Base-by-base conservation (phyloP, 2,797 vertebrate genomes). In the Ficedula albicollis region DNA sequence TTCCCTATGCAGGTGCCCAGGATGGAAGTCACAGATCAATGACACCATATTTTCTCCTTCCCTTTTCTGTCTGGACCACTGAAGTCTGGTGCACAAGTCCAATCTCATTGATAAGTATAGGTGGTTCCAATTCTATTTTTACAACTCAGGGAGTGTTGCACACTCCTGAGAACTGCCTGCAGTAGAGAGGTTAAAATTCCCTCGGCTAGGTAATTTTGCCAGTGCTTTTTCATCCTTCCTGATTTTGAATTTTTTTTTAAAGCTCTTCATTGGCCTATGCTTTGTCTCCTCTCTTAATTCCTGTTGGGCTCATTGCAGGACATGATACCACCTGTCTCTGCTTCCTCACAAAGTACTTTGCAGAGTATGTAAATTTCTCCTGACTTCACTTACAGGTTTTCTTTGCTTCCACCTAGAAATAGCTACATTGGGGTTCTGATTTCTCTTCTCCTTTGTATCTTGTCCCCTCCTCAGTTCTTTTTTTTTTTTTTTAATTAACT, bases 201-300 rank as follows among this genome's bases (percentile, higher is more conserved):
- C 25, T 36, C 20, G 29, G 26, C 7, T 14, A 13, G 15, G 3
- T 29, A 59, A 51, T 59, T 81, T 66, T 62, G 30, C 29, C 44
- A 46, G 38, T 22, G 49, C 12, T 56, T 73, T 46, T 73, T 32
- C 39, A 54, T 21, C 7, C 2, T 75, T 63, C 15, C 32, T 43
- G 13, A 6, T 51, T 81, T 22, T 43, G n/a, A 51, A 4, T 0
- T 26, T 43, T 34, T 51, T 85, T 84, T 70, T 27, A 34, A 75
- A 70, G 11, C 4, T 75, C 22, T 74, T 77, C 0, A 0, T 25
- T 44, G 10, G 12, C n/a, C 8, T 22, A 1, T 30, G 5, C 7
- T 59, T 60, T 48, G 4, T 76, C 9, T 12, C 3, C 5, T 74
- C 55, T 81, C 20, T 55, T 44, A 59, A 21, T 59, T 79, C 15